Evolutionary conservation across 2,113 vertebrate species (phyloP).

Genomic region (Solea senegalensis): DNA sequence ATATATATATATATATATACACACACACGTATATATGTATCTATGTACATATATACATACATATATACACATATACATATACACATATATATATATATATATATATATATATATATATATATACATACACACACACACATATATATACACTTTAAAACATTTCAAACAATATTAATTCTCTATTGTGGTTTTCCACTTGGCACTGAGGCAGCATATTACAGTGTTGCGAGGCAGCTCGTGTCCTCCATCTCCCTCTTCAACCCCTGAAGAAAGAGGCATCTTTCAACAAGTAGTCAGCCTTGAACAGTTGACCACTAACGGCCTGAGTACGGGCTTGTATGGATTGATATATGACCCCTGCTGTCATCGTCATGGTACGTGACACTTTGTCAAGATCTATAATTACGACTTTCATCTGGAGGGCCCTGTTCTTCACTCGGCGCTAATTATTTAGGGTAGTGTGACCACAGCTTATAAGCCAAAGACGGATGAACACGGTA

Average conservation of each 20-base stretch:
- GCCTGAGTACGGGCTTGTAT: slow-evolving; percentile 10
- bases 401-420: slow-evolving; percentile 45
- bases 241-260: neutral
- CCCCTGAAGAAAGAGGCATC: slow-evolving; percentile 31
- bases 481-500: neutral
- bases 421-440: slow-evolving; percentile 14
- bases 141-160: too few species aligned
- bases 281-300: slow-evolving; percentile 39
- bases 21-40: too few species aligned
- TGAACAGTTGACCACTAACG: slow-evolving; percentile 45
- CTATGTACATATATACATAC: too few species aligned
- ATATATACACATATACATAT: too few species aligned
- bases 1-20: too few species aligned
- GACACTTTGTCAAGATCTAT: slow-evolving; percentile 36
- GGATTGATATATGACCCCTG: slow-evolving; percentile 30
- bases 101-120: too few species aligned
- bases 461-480: slow-evolving; percentile 8
- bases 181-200: slow-evolving; percentile 1
- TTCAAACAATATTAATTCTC: too few species aligned
- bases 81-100: too few species aligned
- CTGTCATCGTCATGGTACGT: slow-evolving; percentile 36
- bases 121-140: too few species aligned
- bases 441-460: slow-evolving; percentile 22
- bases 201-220: slow-evolving; percentile 27
- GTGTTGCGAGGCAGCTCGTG: slow-evolving; percentile 4